phyloP scores from a whole-genome alignment of 1,140 invertebrate genomes.

The Drosophila bocki region DNA sequence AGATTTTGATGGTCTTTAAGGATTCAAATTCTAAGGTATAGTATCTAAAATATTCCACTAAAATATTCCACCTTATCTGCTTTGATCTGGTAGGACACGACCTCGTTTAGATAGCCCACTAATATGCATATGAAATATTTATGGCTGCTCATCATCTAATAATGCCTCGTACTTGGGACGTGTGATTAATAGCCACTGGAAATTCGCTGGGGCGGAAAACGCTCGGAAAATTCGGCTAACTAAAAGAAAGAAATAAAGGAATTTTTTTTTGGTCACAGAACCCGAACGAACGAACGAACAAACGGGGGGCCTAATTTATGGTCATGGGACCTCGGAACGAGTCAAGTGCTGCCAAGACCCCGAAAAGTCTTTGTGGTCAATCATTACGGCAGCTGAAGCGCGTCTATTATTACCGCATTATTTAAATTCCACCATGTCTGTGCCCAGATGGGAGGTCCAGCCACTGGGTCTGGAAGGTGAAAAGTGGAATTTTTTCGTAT shows the following conservation, averaged over 20 bases:
- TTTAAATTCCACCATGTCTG: conserved; percentile 62
- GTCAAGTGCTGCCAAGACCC: conserved; percentile 21
- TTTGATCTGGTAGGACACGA: conserved; percentile 43
- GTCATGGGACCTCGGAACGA: conserved; percentile 4
- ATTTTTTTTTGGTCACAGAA: conserved; percentile 1
- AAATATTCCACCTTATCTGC: conserved; percentile 12
- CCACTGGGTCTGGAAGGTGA: conserved; percentile 50
- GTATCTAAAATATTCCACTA: neutral
- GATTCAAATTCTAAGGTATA: too few relatives aligned
- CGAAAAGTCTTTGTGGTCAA: conserved; percentile 32
- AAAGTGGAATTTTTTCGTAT: conserved; percentile 81
- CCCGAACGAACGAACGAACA: neutral
- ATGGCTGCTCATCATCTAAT: conserved; percentile 38
- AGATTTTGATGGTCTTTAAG: neutral
- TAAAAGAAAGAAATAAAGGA: conserved; percentile 39
- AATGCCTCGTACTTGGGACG: conserved; percentile 47
- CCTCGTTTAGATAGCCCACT: conserved; percentile 42
- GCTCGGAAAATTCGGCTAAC: conserved; percentile 60
- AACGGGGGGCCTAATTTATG: conserved; percentile 23
- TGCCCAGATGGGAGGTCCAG: conserved; percentile 33
- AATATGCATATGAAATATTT: conserved; percentile 70
- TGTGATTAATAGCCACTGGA: conserved; percentile 68
- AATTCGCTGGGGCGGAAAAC: conserved; percentile 64
- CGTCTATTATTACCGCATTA: conserved; percentile 83
- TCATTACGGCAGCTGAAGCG: conserved; percentile 81